Evolutionary conservation across 1,140 invertebrate genomes (phyloP).

Genomic region (Atta texana): DNA sequence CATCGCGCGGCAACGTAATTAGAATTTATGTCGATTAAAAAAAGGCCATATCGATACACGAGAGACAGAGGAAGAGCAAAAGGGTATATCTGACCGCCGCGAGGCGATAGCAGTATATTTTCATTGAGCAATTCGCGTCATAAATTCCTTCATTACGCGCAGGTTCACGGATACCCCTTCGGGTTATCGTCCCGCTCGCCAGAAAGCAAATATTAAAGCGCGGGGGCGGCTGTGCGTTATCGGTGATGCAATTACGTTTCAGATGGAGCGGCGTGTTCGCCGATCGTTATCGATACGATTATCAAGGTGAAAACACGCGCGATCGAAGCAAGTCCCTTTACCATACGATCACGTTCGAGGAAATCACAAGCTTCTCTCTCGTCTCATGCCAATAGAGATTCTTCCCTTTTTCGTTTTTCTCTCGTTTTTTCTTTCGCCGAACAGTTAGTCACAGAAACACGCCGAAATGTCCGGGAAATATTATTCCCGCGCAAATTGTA

Average conservation of each 20-base stretch:
- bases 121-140: slow-evolving; percentile 59
- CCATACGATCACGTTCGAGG: background rate
- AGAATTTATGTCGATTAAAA: slow-evolving; percentile 70
- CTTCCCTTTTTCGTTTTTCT: background rate
- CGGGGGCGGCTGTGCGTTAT: slow-evolving; percentile 50
- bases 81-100: background rate
- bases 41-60: slow-evolving; percentile 1
- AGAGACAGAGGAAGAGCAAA: background rate
- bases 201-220: slow-evolving; percentile 60
- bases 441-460: slow-evolving; percentile 27
- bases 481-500: slow-evolving; percentile 56
- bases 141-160: slow-evolving; percentile 66
- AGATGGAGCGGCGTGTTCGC: slow-evolving; percentile 45
- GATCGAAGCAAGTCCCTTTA: background rate
- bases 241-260: slow-evolving; percentile 70
- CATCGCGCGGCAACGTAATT: slow-evolving; percentile 36
- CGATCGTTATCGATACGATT: slow-evolving; percentile 64
- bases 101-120: slow-evolving; percentile 46
- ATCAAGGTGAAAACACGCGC: slow-evolving; percentile 28
- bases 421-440: background rate
- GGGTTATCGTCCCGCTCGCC: slow-evolving; percentile 21
- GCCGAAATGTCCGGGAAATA: slow-evolving; percentile 3
- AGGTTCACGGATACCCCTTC: slow-evolving; percentile 30
- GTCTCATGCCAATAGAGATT: background rate
- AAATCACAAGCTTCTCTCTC: background rate